Evolutionary conservation across 1,140 invertebrate species (phyloP).

Genomic region (Drosophila nasuta): DNA sequence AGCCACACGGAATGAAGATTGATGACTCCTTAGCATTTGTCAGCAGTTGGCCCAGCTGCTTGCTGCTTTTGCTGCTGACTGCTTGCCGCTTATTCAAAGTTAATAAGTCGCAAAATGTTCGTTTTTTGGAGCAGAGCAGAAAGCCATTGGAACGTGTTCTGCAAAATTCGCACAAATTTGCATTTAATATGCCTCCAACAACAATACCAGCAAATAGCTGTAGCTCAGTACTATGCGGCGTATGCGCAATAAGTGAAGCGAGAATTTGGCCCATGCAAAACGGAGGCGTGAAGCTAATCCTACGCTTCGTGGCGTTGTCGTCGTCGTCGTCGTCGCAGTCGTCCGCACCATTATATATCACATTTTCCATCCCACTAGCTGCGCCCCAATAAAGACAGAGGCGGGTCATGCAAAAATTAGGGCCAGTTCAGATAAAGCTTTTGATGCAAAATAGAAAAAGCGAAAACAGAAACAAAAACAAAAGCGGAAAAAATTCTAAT

Average conservation of each 20-base stretch:
- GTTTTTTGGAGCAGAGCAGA: neutral
- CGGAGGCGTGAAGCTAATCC: constrained; percentile 28
- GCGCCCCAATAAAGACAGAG: constrained; percentile 8
- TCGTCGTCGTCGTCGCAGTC: constrained; percentile 9
- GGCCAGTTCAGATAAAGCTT: constrained; percentile 3
- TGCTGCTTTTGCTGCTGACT: neutral
- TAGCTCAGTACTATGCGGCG: constrained; percentile 8
- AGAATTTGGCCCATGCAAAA: neutral
- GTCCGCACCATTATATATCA: constrained; percentile 27
- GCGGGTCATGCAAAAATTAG: constrained; percentile 33
- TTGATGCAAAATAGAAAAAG: too few species aligned
- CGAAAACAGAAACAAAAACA: too few species aligned
- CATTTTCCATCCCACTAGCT: constrained; percentile 39
- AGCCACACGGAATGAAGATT: constrained; percentile 68
- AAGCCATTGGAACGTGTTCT: constrained; percentile 45
- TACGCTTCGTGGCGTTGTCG: constrained; percentile 5
- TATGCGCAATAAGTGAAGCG: constrained; percentile 47
- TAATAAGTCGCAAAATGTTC: constrained; percentile 72
- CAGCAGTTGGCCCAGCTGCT: constrained; percentile 41
- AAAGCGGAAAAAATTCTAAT: neutral
- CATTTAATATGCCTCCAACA: constrained; percentile 66
- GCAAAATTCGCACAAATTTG: constrained; percentile 65
- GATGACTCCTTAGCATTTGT: constrained; percentile 67
- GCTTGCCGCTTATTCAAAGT: constrained; percentile 25
- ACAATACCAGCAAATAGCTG: constrained; percentile 15